Conservation (phyloP, 1,140 invertebrate genomes). For the Diachasma alloeum region DNA sequence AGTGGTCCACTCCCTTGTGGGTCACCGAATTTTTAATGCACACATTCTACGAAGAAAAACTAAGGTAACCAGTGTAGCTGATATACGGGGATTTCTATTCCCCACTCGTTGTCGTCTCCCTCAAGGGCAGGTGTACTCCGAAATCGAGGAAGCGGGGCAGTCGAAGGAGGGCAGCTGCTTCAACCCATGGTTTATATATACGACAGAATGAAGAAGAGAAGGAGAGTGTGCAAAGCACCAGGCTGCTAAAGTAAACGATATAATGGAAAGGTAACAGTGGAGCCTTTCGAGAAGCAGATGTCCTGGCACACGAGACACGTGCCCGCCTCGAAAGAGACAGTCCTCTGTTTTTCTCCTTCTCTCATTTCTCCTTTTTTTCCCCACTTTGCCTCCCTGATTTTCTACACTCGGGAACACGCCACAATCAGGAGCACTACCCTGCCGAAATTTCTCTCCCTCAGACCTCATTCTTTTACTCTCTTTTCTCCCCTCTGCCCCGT, state of each 20-base stretch:
- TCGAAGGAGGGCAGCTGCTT: conserved; percentile 14
- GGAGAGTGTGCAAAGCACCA: conserved; percentile 27
- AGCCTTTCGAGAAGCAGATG: conserved; percentile 60
- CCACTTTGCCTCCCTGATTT: conserved; percentile 12
- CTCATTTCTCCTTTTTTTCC: conserved; percentile 2
- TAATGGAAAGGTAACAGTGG: conserved; percentile 55
- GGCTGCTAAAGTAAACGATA: conserved; percentile 54
- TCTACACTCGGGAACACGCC: neutral
- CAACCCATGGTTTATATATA: neutral
- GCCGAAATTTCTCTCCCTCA: neutral
- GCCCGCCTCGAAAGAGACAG: conserved; percentile 39
- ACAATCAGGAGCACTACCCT: neutral
- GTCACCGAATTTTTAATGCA: neutral
- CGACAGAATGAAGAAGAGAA: conserved; percentile 24
- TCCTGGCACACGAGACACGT: conserved; percentile 54
- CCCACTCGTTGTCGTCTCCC: conserved; percentile 18
- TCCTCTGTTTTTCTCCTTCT: conserved; percentile 19
- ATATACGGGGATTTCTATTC: neutral
- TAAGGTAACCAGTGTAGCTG: neutral
- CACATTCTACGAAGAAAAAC: neutral
- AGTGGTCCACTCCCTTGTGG: neutral
- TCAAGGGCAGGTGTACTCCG: conserved; percentile 51
- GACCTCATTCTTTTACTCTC: conserved; percentile 6
- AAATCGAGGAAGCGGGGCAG: neutral
- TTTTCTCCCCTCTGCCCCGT: neutral